A percentile compares a stretch with the other conserved stretches of the same genome.
Conservation (phyloP, 2,113 vertebrate genomes). For the Alaudala cheleensis region DNA sequence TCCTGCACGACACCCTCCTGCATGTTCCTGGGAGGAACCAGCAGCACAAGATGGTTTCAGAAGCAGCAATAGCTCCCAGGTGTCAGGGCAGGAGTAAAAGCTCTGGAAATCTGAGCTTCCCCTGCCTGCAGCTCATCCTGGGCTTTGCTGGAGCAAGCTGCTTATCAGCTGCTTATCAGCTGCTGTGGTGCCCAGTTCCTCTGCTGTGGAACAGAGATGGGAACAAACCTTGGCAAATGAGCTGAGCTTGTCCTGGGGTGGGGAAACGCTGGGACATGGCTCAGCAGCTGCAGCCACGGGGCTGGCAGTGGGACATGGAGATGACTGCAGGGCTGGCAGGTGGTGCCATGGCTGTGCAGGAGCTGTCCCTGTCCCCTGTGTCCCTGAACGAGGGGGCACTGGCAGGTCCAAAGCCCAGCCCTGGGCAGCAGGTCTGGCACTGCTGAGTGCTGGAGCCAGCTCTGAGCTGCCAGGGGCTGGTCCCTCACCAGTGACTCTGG, state of each 20-base stretch:
- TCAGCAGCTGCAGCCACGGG: background rate
- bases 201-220: background rate
- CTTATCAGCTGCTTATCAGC: background rate
- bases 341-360: background rate
- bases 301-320: background rate
- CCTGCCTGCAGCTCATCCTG: too few species aligned
- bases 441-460: background rate
- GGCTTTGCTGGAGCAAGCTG: background rate
- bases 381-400: background rate
- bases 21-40: background rate
- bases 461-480: accelerated
- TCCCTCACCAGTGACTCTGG: accelerated
- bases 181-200: background rate
- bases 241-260: accelerated
- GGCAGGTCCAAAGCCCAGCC: background rate
- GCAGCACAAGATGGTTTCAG: background rate
- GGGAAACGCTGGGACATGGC: accelerated
- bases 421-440: background rate
- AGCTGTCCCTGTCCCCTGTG: background rate
- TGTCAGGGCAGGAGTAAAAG: background rate
- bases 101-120: background rate
- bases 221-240: background rate
- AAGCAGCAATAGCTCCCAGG: background rate
- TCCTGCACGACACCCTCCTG: too few species aligned
- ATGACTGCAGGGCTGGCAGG: background rate